Conservation (phyloP, 2,797 vertebrate species). For the Sardinella longiceps region DNA sequence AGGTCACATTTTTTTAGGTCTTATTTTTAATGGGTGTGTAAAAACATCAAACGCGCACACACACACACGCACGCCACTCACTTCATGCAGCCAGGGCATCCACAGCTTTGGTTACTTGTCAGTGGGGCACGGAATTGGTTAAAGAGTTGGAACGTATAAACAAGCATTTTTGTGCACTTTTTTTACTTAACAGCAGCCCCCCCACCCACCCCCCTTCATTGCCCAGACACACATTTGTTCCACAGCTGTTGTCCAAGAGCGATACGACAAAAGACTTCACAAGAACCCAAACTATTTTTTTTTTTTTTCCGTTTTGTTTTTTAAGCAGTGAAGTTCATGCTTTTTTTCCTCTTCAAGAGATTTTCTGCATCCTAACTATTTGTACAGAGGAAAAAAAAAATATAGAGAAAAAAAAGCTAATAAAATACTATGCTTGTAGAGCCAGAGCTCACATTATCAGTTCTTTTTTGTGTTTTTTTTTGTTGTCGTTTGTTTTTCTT, state of each 20-base stretch:
- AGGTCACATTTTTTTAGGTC: background rate
- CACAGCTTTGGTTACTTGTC: slow-evolving; percentile 73
- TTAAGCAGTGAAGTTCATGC: slow-evolving; percentile 88
- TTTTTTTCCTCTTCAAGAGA: slow-evolving; percentile 63
- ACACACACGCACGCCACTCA: background rate
- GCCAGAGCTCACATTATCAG: slow-evolving; percentile 79
- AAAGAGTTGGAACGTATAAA: slow-evolving; percentile 2
- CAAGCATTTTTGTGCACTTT: slow-evolving; percentile 4
- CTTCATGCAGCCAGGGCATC: slow-evolving; percentile 20
- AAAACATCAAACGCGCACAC: background rate
- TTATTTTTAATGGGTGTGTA: background rate
- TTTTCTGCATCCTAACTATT: slow-evolving; percentile 70
- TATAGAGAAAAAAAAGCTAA: slow-evolving; percentile 68
- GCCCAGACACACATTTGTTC: slow-evolving; percentile 70
- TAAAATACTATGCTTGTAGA: slow-evolving; percentile 91
- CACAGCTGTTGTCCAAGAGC: slow-evolving; percentile 89
- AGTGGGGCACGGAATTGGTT: slow-evolving; percentile 66
- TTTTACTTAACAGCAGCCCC: background rate
- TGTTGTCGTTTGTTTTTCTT: slow-evolving; percentile 65
- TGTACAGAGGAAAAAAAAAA: slow-evolving; percentile 71
- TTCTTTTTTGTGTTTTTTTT: slow-evolving; percentile 40
- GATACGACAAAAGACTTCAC: slow-evolving; percentile 89
- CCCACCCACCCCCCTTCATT: slow-evolving; percentile 1
- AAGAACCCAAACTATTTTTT: slow-evolving; percentile 91
- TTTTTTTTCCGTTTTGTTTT: slow-evolving; percentile 43